These are phyloP conservation scores for Sternotherus odoratus DNA, from an alignment of 2,797 vertebrate genomes.

Conservation along the genomic window DNA sequence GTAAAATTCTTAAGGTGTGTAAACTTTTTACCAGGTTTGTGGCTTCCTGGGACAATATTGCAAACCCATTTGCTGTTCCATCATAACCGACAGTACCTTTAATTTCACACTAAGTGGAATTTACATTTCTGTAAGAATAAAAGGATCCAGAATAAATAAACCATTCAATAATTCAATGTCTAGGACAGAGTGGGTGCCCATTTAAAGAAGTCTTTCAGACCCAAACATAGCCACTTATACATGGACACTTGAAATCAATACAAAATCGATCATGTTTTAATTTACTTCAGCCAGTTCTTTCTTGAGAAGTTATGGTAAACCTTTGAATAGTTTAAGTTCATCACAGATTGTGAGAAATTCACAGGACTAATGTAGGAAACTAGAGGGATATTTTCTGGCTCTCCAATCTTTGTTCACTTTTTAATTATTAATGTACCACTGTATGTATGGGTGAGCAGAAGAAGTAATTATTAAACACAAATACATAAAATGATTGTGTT, in stretches of 20 bases:
- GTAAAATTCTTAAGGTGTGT: slow-evolving; percentile 42
- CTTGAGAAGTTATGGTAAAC: neutral
- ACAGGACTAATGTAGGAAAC: neutral
- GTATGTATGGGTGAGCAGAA: neutral
- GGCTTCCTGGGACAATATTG: slow-evolving; percentile 48
- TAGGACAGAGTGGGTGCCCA: slow-evolving; percentile 15
- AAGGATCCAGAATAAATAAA: slow-evolving; percentile 46
- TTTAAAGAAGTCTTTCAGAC: slow-evolving; percentile 12
- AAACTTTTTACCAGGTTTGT: slow-evolving; percentile 54
- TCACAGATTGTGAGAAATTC: neutral
- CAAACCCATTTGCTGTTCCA: slow-evolving; percentile 54
- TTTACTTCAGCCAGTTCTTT: neutral
- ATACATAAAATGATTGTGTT: neutral
- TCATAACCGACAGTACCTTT: slow-evolving; percentile 30
- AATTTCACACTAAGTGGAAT: slow-evolving; percentile 40
- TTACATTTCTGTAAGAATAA: slow-evolving; percentile 49
- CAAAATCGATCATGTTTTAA: neutral
- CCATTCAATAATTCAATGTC: slow-evolving; percentile 38
- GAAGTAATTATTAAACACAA: neutral
- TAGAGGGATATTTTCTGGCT: neutral
- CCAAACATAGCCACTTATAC: neutral
- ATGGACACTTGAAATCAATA: neutral
- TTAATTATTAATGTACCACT: neutral
- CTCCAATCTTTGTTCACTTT: neutral
- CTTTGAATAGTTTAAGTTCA: neutral